These are phyloP conservation scores for Zaprionus vittiger DNA, from an alignment of 1,140 invertebrate species.

Conservation along the genomic window DNA sequence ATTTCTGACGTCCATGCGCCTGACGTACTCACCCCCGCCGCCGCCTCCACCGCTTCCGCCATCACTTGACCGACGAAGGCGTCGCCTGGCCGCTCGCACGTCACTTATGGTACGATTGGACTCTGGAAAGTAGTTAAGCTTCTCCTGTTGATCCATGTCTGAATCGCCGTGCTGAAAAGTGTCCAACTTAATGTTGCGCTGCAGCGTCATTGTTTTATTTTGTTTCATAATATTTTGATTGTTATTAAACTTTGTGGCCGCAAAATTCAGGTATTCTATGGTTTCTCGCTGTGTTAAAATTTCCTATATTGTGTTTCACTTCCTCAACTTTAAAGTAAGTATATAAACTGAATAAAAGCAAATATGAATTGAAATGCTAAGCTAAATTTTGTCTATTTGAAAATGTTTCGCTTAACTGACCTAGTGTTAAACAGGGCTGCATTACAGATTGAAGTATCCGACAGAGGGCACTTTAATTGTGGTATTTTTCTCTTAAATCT, in stretches of 20 bases:
- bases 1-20: conserved; percentile 29
- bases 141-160: conserved; percentile 43
- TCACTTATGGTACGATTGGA: conserved; percentile 16
- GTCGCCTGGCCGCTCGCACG: conserved; percentile 1
- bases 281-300: conserved; percentile 14
- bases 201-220: conserved; percentile 4
- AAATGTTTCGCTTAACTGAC: conserved; percentile 5
- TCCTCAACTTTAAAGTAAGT: conserved; percentile 21
- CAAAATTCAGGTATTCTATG: conserved; percentile 28
- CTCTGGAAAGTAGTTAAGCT: conserved; percentile 47
- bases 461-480: conserved; percentile 13
- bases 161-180: conserved; percentile 8
- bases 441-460: not conserved
- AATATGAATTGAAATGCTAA: conserved; percentile 18
- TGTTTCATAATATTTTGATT: conserved; percentile 25
- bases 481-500: not conserved
- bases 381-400: conserved; percentile 1
- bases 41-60: conserved; percentile 1
- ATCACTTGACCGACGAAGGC: conserved; percentile 9
- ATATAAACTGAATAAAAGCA: conserved; percentile 19
- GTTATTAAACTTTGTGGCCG: conserved; percentile 30
- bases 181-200: conserved; percentile 16
- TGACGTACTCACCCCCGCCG: not conserved
- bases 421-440: conserved; percentile 14
- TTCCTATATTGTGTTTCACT: conserved; percentile 20